Percentiles rank a stretch among this genome's conserved stretches.
Evolutionary conservation across 2,888 invertebrate genomes (phyloP).

Genomic region (Onchidella celtica): DNA sequence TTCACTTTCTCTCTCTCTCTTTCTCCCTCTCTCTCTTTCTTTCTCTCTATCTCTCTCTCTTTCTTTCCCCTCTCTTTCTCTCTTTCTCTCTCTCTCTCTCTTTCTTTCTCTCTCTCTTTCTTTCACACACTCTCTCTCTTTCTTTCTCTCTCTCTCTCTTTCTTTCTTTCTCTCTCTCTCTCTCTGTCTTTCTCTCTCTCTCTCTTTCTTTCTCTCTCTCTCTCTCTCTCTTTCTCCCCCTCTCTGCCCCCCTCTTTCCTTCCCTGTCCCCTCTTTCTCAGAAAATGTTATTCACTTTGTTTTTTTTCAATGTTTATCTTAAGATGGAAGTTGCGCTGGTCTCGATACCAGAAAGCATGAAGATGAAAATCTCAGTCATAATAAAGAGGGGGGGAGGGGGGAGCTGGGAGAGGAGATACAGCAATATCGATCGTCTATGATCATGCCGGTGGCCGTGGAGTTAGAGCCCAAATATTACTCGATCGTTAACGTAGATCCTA

Average conservation of each 20-base stretch:
- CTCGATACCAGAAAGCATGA: too few species aligned
- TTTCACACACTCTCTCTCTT: neutral
- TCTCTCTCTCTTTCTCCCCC: neutral
- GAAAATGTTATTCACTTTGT: too few species aligned
- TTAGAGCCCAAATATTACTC: too few species aligned
- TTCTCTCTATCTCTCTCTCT: slow-evolving; percentile 10
- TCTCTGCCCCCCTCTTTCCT: neutral
- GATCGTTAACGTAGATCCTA: too few species aligned
- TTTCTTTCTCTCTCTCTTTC: neutral
- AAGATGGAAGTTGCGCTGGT: too few species aligned
- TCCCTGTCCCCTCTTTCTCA: neutral
- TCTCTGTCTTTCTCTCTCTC: neutral
- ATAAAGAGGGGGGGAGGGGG: too few species aligned
- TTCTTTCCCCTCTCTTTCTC: slow-evolving; percentile 20
- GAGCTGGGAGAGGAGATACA: too few species aligned
- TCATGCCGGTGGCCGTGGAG: too few species aligned
- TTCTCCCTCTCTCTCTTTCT: slow-evolving; percentile 5
- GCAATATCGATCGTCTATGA: too few species aligned
- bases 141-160: neutral
- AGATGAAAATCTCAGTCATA: too few species aligned
- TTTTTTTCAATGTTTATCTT: too few species aligned
- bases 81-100: neutral
- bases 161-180: neutral
- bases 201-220: neutral
- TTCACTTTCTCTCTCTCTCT: slow-evolving; percentile 2